phyloP scores from a whole-genome alignment of 2,113 vertebrate genomes.

The Melanostigma gelatinosum region DNA sequence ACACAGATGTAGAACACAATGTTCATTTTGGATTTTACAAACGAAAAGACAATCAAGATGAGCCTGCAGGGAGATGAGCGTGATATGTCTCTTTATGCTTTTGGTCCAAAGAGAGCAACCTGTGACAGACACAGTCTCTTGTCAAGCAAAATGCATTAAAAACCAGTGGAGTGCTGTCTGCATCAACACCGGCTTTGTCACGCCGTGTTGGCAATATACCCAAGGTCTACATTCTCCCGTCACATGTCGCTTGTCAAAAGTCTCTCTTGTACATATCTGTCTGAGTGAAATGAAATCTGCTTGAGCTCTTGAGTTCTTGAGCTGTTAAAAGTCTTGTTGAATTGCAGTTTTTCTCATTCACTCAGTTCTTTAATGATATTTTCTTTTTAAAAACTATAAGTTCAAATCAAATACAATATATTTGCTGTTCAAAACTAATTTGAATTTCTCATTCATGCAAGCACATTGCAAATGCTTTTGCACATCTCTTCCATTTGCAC shows the following conservation, averaged over 20 bases:
- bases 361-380: neutral
- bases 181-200: constrained; percentile 28
- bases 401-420: neutral
- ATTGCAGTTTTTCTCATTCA: constrained; percentile 6
- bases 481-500: neutral
- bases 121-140: constrained; percentile 43
- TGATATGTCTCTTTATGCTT: constrained; percentile 44
- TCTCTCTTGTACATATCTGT: constrained; percentile 22
- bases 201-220: constrained; percentile 1
- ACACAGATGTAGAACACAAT: constrained; percentile 55
- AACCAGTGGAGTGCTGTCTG: constrained; percentile 22
- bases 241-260: constrained; percentile 43
- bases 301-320: constrained; percentile 55
- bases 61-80: constrained; percentile 34
- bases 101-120: constrained; percentile 49
- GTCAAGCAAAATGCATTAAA: constrained; percentile 50
- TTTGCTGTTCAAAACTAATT: too few relatives aligned
- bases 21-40: constrained; percentile 69
- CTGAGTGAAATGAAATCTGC: constrained; percentile 13
- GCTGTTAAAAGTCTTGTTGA: constrained; percentile 51
- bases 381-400: neutral
- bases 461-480: neutral
- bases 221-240: constrained; percentile 35
- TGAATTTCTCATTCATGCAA: too few relatives aligned
- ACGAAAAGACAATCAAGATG: constrained; percentile 40